Conservation (phyloP, 2,797 vertebrate genomes). For the Nyctibius grandis region DNA sequence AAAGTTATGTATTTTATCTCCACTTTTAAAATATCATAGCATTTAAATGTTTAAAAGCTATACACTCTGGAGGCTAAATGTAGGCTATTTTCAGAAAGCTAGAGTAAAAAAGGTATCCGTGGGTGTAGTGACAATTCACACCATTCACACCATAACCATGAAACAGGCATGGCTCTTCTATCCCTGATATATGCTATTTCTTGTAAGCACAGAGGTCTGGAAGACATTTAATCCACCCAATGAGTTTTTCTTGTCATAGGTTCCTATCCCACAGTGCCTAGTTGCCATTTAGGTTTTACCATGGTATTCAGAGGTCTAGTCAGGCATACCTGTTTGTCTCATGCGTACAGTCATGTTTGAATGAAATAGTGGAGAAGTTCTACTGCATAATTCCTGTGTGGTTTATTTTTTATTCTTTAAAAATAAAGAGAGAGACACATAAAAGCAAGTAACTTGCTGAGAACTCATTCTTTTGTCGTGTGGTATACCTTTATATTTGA, state of each 20-base stretch:
- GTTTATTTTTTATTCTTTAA: neutral
- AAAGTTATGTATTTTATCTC: neutral
- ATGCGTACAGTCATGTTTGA: neutral
- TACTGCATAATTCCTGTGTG: neutral
- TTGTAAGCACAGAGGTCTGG: neutral
- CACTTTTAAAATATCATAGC: neutral
- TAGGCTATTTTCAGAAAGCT: neutral
- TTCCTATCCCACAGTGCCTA: neutral
- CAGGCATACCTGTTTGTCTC: neutral
- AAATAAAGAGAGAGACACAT: no score
- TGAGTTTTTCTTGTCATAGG: neutral
- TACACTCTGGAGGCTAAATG: neutral
- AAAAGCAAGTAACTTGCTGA: neutral
- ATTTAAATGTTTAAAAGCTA: neutral
- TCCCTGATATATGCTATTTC: neutral
- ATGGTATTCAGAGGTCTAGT: neutral
- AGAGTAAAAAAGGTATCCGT: rapidly evolving
- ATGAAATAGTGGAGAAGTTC: neutral
- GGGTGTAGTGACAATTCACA: neutral
- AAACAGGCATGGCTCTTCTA: neutral
- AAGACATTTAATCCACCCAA: neutral
- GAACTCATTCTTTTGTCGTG: neutral
- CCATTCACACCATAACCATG: neutral
- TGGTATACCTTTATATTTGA: neutral
- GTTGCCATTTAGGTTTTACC: neutral